Evolutionary conservation across 2,113 vertebrate genomes (phyloP), one percentile per base, ranked within the genome.

Genomic region (Melospiza georgiana): DNA sequence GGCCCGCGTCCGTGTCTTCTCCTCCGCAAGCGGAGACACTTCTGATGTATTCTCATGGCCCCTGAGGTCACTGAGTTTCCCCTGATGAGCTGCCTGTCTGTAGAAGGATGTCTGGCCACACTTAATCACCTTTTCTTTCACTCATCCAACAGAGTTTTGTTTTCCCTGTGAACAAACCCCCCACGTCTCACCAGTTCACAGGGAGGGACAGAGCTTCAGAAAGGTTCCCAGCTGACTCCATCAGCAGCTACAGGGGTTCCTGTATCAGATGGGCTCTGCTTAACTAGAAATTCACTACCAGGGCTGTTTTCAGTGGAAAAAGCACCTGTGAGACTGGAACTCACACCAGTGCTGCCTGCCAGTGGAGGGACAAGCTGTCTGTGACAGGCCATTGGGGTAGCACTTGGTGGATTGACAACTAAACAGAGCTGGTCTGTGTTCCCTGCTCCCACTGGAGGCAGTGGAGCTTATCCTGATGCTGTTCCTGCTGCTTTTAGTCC

Each of bases 121-220:
- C 91, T 95, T 92, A 94, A 96, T 96, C 91, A 94, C 93, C 91
- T 84, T 89, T 33, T 41, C 76, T 78, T 89, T 67, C 77, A n/a
- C 89, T 91, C 65, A 57, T 28, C 37, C 83, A 33, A 13, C 65
- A 43, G 61, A 4, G 15, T 78, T 66, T 24, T 33, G 73, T 21
- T 80, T 73, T 81, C 72, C 63, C 90, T 51, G 76, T 55, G 80
- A 88, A 84, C 59, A 81, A 91, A 81, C 39, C 31, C 52, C 79
- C 44, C 57, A 57, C 44, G 68, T 37, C 44, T 81, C 86, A 86
- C 61, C 73, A 20, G 48, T 68, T 93, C 49, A 14, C n/a, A 61
- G 39, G 30, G 44, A 62, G 71, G 59, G 82, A 90, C 31, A 61
- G 79, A 51, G 43, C 57, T 84, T 84, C 49, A 41, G 79, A 71